phyloP scores from a whole-genome alignment of 2,113 vertebrate species.

The Hucho hucho region DNA sequence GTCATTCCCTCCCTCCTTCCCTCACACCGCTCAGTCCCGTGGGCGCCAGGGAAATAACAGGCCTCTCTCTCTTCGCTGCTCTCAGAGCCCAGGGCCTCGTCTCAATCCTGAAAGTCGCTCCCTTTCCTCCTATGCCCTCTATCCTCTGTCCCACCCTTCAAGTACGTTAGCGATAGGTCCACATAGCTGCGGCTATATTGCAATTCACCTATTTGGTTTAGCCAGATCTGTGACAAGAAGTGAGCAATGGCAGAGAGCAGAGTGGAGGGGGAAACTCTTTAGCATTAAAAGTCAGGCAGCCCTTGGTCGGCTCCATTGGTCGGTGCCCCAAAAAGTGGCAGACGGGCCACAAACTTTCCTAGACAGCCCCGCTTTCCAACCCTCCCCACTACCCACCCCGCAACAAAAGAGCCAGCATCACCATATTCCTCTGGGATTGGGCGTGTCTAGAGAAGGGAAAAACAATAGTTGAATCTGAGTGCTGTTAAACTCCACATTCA shows the following conservation, averaged over 20 bases:
- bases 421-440: not conserved
- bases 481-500: not conserved
- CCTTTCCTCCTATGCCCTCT: not conserved
- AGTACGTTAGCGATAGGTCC: too few relatives aligned
- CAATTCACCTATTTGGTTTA: too few relatives aligned
- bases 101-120: not conserved
- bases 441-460: not conserved
- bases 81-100: not conserved
- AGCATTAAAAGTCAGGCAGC: too few relatives aligned
- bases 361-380: too few relatives aligned
- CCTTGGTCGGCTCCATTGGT: too few relatives aligned
- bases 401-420: not conserved
- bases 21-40: conserved; percentile 3
- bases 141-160: not conserved
- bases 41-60: conserved; percentile 2
- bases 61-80: not conserved
- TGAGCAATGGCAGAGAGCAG: too few relatives aligned
- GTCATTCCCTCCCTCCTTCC: not conserved
- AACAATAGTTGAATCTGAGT: not conserved
- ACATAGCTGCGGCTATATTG: too few relatives aligned
- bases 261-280: too few relatives aligned
- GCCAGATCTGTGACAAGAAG: not conserved
- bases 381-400: too few relatives aligned
- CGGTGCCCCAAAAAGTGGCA: too few relatives aligned
- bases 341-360: too few relatives aligned